A percentile compares a stretch with the other conserved stretches of the same genome.
phyloP scores from a whole-genome alignment of 2,797 vertebrate genomes.

The Protosalanx chinensis region DNA sequence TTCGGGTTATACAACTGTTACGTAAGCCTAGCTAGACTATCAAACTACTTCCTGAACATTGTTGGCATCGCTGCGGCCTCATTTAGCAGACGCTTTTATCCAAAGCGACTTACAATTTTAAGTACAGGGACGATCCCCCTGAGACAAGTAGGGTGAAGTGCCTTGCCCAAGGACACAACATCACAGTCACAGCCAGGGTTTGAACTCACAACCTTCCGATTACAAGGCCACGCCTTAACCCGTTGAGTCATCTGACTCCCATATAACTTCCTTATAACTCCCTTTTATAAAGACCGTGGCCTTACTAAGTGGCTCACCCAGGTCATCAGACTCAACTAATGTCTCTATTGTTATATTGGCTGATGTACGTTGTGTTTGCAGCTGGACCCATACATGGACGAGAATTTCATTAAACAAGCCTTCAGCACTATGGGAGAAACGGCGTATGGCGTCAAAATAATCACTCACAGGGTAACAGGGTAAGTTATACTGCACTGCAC shows the following conservation, averaged over 20 bases:
- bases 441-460: conserved; percentile 77
- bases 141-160: too few relatives aligned
- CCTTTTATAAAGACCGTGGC: too few relatives aligned
- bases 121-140: too few relatives aligned
- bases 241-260: too few relatives aligned
- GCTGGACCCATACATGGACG: conserved; percentile 83
- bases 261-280: too few relatives aligned
- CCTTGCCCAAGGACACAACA: too few relatives aligned
- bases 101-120: too few relatives aligned
- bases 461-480: conserved; percentile 80
- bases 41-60: background rate
- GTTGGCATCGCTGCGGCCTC: background rate
- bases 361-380: conserved; percentile 15
- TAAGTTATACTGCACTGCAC: conserved; percentile 34
- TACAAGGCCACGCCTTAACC: too few relatives aligned
- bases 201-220: too few relatives aligned
- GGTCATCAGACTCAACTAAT: background rate
- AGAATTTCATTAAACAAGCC: conserved; percentile 79
- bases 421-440: conserved; percentile 80
- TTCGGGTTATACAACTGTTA: too few relatives aligned
- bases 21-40: background rate
- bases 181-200: too few relatives aligned
- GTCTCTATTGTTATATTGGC: background rate
- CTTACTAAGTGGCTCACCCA: background rate
- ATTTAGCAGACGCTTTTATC: too few relatives aligned